Base-by-base conservation (phyloP, 2,888 invertebrate species). In the Caenorhabditis becei region DNA sequence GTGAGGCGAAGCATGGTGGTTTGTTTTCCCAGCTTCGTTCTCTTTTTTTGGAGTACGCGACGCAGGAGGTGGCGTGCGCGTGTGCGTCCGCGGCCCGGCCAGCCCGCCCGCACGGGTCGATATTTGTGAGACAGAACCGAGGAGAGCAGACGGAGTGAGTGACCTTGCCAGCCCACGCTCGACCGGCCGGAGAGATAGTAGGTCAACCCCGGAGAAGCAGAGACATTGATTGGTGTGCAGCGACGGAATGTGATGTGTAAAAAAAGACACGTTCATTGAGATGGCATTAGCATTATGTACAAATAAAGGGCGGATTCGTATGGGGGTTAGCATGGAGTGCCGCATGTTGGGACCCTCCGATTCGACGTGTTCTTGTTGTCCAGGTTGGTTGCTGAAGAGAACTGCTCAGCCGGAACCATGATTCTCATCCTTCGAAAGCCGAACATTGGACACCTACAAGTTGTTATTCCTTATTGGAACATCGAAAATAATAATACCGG, bases 291-390 rank as follows among this genome's bases (percentile, higher is more conserved):
- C 53, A 54, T 16, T 66, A 66, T 66, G 41, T 66, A 66, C 66
- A 66, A 35, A 66, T 3, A 59, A n/a, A 54, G n/a, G 23, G 28
- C 1, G 28, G 28, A 32, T 26, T 16, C 3, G 32, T 2, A 16
- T 1, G 37, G 16, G 1, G 58, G 20, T 23, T 49, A 75, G 16
- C 75, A 75, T n/a, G 75, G 75, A 3, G 75, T 75, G 32, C 75
- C 75, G 51, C 75, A 75, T 24, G 75, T 75, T 14, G 75, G 66
- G 11, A 75, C 75, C n/a, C 75, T 59, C 32, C 75, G 59, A 23
- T 66, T 75, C 1, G 75, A 75, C 11, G 75, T 75, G 47, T 75
- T 75, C 20, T 75, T 75, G 59, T 75, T 53, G 24, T 74, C 74
- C n/a, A 61, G 14, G 66, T 75, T 75, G 3, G 75, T 75, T 10